phyloP scores from a whole-genome alignment of 1,140 invertebrate genomes.

The Aphelenchoides besseyi region DNA sequence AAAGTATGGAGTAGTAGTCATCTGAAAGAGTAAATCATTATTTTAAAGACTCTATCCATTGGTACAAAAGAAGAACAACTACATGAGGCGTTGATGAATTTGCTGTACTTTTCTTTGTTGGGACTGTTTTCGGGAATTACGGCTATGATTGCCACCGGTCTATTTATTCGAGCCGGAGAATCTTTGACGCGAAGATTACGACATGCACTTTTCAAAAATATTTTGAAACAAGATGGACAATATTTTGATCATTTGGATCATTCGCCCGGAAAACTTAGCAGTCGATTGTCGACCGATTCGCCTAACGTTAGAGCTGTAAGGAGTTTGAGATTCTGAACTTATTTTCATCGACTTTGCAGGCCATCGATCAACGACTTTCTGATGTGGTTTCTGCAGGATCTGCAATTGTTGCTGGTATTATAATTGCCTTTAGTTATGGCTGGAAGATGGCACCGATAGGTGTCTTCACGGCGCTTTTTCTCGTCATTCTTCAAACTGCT shows the following conservation, averaged over 20 bases:
- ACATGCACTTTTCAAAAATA: slow-evolving; percentile 33
- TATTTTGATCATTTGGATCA: slow-evolving; percentile 37
- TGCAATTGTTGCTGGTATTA: slow-evolving; percentile 34
- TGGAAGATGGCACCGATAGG: slow-evolving; percentile 38
- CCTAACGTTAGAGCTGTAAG: slow-evolving; percentile 40
- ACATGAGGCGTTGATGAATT: slow-evolving; percentile 24
- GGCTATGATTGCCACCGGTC: background rate
- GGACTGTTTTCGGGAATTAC: slow-evolving; percentile 28
- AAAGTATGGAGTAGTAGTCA: slow-evolving; percentile 25
- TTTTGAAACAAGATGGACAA: slow-evolving; percentile 29
- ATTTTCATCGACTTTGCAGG: too few species aligned
- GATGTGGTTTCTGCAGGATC: slow-evolving; percentile 38
- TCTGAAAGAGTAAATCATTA: slow-evolving; percentile 15
- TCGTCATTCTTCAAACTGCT: slow-evolving; percentile 11
- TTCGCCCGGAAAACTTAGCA: slow-evolving; percentile 34
- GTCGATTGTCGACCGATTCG: slow-evolving; percentile 35
- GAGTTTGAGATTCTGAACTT: too few species aligned
- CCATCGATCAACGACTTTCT: slow-evolving; percentile 39
- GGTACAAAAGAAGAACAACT: slow-evolving; percentile 22
- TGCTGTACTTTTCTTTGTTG: slow-evolving; percentile 23
- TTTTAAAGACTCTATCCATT: slow-evolving; percentile 27
- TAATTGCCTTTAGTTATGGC: slow-evolving; percentile 39
- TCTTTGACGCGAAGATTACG: slow-evolving; percentile 29
- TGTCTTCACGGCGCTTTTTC: slow-evolving; percentile 16
- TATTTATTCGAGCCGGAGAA: slow-evolving; percentile 32